Conservation (phyloP, 2,888 invertebrate genomes). For the Megaustenia siamemsis region DNA sequence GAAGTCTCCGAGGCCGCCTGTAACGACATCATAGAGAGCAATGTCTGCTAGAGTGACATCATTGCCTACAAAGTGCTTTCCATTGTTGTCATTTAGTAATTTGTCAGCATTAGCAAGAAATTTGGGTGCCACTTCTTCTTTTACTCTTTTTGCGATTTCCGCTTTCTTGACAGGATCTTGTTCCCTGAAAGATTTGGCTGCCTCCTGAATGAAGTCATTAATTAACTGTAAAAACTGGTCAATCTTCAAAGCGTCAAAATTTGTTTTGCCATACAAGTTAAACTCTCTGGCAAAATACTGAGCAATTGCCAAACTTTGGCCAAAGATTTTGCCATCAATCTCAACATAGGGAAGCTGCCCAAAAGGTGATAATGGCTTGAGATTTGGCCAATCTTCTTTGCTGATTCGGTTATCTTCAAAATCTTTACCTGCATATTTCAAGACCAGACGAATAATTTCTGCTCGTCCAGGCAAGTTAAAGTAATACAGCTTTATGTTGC, state of each 20-base stretch:
- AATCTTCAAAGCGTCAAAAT: constrained; percentile 53
- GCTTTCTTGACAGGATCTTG: constrained; percentile 12
- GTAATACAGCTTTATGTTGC: constrained; percentile 27
- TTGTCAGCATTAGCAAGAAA: constrained; percentile 35
- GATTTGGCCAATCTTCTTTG: constrained; percentile 28
- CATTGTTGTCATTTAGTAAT: constrained; percentile 5
- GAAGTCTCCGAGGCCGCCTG: background rate
- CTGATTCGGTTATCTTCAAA: constrained; percentile 38
- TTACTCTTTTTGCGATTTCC: background rate
- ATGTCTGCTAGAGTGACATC: constrained; percentile 9
- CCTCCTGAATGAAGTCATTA: constrained; percentile 45
- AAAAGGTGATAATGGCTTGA: constrained; percentile 42
- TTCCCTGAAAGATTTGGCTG: background rate
- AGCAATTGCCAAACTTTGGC: constrained; percentile 48
- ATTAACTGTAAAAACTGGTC: constrained; percentile 55
- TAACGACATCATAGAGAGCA: constrained; percentile 9
- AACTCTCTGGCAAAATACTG: constrained; percentile 44
- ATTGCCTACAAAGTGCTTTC: constrained; percentile 7
- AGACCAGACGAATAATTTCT: constrained; percentile 24
- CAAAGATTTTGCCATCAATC: constrained; percentile 46
- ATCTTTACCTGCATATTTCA: constrained; percentile 4
- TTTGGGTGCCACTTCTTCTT: constrained; percentile 11
- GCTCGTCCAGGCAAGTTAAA: constrained; percentile 21
- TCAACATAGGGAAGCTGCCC: constrained; percentile 45
- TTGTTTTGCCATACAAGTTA: constrained; percentile 55